Conservation (phyloP, 2,797 vertebrate genomes). For the Tamandua tetradactyla region DNA sequence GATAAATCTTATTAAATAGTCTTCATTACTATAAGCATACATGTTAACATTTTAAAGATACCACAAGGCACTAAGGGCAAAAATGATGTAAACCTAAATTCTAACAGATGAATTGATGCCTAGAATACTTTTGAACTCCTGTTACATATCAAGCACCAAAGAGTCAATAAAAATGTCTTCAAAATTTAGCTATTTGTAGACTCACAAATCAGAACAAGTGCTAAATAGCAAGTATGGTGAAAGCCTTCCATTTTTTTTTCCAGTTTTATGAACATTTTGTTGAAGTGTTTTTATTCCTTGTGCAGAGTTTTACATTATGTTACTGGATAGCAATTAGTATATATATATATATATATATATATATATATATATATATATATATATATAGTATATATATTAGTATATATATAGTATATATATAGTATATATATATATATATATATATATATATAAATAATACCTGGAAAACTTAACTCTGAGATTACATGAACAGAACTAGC, state of each 20-base stretch:
- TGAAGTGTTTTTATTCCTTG: background rate
- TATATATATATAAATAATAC: background rate
- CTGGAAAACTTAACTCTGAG: background rate
- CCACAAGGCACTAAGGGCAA: background rate
- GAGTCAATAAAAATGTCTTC: background rate
- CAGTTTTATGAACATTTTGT: background rate
- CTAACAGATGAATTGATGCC: background rate
- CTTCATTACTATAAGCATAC: background rate
- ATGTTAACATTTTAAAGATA: conserved; percentile 21
- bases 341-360: background rate
- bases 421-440: too few species aligned
- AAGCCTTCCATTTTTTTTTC: background rate
- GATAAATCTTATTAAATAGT: background rate
- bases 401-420: background rate
- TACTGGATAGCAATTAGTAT: background rate
- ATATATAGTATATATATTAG: too few species aligned
- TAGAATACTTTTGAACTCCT: background rate
- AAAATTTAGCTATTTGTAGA: background rate
- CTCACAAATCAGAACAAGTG: background rate
- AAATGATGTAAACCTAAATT: background rate
- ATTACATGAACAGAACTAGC: background rate
- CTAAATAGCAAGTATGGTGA: background rate
- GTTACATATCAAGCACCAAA: background rate
- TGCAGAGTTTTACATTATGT: background rate
- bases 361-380: too few species aligned